A percentile compares a stretch with the other conserved stretches of the same genome.
These are phyloP conservation scores for Solea senegalensis DNA, from an alignment of 2,113 vertebrate genomes.

Conservation along the genomic window DNA sequence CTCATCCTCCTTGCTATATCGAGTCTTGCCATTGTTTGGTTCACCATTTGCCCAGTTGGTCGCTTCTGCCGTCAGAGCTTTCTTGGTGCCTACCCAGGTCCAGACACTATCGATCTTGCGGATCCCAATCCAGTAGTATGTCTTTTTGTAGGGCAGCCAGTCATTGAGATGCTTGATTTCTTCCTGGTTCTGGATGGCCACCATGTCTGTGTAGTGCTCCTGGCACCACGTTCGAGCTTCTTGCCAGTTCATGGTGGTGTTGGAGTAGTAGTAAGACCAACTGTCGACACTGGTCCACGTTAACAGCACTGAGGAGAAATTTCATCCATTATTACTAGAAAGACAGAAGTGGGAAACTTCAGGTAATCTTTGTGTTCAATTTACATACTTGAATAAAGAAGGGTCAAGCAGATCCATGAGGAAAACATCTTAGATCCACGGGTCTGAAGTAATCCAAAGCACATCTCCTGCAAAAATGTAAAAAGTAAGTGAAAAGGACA, in stretches of 20 bases:
- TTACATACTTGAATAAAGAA: conserved; percentile 63
- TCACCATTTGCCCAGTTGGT: conserved; percentile 89
- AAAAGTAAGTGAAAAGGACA: background rate
- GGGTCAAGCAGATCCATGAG: conserved; percentile 26
- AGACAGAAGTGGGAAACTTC: background rate
- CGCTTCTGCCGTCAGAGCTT: conserved; percentile 80
- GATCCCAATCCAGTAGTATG: conserved; percentile 95
- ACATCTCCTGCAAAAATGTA: conserved; percentile 36
- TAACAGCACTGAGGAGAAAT: conserved; percentile 70
- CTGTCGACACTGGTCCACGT: conserved; percentile 69
- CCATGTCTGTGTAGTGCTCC: conserved; percentile 86
- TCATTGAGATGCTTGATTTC: conserved; percentile 87
- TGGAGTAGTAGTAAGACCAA: conserved; percentile 86
- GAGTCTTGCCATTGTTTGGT: conserved; percentile 84
- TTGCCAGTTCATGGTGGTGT: conserved; percentile 78
- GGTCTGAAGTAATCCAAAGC: conserved; percentile 29
- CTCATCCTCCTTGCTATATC: conserved; percentile 54
- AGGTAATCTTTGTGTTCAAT: background rate
- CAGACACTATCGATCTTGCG: conserved; percentile 83
- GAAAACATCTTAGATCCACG: conserved; percentile 10
- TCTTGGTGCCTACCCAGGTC: conserved; percentile 94
- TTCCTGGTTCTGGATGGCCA: conserved; percentile 92
- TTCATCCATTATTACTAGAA: background rate
- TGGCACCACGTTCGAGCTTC: conserved; percentile 83
- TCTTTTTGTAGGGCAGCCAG: conserved; percentile 56